Percentiles rank a stretch among this genome's conserved stretches.
Evolutionary conservation across 2,113 vertebrate species (phyloP).

Genomic region (Malurus cyaneus): DNA sequence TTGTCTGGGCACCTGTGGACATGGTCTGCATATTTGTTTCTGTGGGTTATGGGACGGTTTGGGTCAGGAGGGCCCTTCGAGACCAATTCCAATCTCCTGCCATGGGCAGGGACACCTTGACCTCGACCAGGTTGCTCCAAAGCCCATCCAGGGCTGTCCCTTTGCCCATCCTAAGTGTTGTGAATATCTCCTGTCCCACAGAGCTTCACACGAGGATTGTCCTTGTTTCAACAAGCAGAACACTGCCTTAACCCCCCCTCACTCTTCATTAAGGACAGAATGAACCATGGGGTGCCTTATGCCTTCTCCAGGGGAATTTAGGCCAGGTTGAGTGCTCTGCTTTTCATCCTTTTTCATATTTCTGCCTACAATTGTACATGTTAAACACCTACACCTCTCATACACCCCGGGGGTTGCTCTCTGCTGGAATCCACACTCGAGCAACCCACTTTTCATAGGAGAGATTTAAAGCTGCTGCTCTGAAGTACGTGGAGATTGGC

Average conservation of each 20-base stretch:
- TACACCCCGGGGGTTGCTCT: fast-evolving
- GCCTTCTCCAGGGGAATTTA: not conserved
- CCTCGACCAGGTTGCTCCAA: not conserved
- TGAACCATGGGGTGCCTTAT: not conserved
- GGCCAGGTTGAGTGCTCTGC: not conserved
- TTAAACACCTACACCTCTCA: not conserved
- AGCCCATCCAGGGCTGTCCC: not conserved
- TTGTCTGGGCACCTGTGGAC: not conserved
- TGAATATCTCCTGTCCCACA: not conserved
- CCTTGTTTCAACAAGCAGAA: not conserved
- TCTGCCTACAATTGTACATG: not conserved
- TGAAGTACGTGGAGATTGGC: not conserved
- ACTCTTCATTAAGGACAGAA: not conserved
- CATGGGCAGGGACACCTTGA: not conserved
- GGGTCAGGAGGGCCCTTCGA: not conserved
- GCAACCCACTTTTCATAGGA: not conserved
- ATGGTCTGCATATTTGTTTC: not conserved
- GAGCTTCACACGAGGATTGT: not conserved
- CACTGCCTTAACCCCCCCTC: not conserved
- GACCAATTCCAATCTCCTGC: not conserved
- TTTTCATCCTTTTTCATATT: not conserved
- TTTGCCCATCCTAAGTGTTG: not conserved
- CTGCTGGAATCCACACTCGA: not conserved
- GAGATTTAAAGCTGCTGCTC: not conserved
- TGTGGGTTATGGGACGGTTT: not conserved